phyloP scores from a whole-genome alignment of 1,140 invertebrate species.

The Tetranychus urticae region DNA sequence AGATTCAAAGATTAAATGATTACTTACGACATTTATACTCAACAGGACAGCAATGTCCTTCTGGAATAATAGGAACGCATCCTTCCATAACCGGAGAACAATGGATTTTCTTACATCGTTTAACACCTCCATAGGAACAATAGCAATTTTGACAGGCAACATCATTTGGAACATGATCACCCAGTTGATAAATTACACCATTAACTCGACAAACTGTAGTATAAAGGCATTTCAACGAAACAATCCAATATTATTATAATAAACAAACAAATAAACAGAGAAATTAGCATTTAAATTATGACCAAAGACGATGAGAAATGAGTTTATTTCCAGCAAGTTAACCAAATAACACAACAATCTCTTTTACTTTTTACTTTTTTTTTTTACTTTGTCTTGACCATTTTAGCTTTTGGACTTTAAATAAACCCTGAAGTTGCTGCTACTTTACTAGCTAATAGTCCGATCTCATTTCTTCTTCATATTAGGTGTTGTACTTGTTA shows the following conservation, averaged over 20 bases:
- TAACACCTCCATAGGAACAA: conserved; percentile 42
- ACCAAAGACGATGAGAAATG: too few species aligned
- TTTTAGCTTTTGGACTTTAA: too few species aligned
- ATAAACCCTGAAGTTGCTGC: too few species aligned
- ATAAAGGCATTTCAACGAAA: not conserved
- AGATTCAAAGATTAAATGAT: too few species aligned
- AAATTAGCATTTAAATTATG: not conserved
- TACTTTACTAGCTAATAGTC: too few species aligned
- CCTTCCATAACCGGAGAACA: conserved; percentile 47
- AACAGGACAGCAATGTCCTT: conserved; percentile 54
- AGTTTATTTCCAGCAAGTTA: too few species aligned
- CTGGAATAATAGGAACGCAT: conserved; percentile 43
- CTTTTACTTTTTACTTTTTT: too few species aligned
- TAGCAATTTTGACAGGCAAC: conserved; percentile 31
- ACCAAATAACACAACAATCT: too few species aligned
- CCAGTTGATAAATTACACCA: conserved; percentile 35
- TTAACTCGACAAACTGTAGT: conserved; percentile 37
- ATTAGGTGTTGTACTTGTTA: too few species aligned
- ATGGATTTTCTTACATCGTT: conserved; percentile 16
- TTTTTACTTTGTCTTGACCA: too few species aligned
- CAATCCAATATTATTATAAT: not conserved
- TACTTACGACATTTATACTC: conserved; percentile 48
- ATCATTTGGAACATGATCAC: conserved; percentile 38
- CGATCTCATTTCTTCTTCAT: too few species aligned
- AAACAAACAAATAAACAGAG: not conserved